phyloP scores from a whole-genome alignment of 2,797 vertebrate genomes.

The Gobionotothen gibberifrons region DNA sequence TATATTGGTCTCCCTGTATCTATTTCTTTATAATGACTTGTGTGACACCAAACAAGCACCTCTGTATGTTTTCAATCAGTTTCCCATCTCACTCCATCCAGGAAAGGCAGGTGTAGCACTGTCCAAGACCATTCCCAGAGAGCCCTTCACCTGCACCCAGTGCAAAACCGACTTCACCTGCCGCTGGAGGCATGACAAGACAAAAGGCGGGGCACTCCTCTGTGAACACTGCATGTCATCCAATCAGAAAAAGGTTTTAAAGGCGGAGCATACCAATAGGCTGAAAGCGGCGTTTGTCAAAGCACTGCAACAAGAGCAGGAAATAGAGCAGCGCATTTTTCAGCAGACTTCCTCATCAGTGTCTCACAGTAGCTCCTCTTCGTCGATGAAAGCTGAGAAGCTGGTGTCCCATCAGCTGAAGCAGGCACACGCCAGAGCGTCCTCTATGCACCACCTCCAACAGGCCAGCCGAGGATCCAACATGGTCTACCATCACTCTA shows the following conservation, averaged over 20 bases:
- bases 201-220: conserved; percentile 90
- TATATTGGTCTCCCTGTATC: not conserved
- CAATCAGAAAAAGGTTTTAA: conserved; percentile 94
- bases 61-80: conserved; percentile 14
- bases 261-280: conserved; percentile 94
- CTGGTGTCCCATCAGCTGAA: conserved; percentile 84
- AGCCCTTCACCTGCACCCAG: conserved; percentile 92
- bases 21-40: not conserved
- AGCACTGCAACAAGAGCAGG: conserved; percentile 97
- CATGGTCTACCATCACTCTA: conserved; percentile 86
- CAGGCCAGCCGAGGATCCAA: conserved; percentile 85
- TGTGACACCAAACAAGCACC: not conserved
- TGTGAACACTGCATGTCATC: conserved; percentile 97
- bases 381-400: conserved; percentile 78
- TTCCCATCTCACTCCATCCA: conserved; percentile 57
- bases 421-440: conserved; percentile 77
- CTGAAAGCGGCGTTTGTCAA: conserved; percentile 97
- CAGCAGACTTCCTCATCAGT: conserved; percentile 82
- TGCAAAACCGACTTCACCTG: conserved; percentile 98
- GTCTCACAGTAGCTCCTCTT: conserved; percentile 76
- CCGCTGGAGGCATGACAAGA: conserved; percentile 91
- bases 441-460: conserved; percentile 79
- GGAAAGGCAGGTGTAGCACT: conserved; percentile 84
- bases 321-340: conserved; percentile 94
- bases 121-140: conserved; percentile 71